These are phyloP conservation scores for Adelognathus sp. DNA, from an alignment of 2,888 invertebrate species.

Conservation along the genomic window DNA sequence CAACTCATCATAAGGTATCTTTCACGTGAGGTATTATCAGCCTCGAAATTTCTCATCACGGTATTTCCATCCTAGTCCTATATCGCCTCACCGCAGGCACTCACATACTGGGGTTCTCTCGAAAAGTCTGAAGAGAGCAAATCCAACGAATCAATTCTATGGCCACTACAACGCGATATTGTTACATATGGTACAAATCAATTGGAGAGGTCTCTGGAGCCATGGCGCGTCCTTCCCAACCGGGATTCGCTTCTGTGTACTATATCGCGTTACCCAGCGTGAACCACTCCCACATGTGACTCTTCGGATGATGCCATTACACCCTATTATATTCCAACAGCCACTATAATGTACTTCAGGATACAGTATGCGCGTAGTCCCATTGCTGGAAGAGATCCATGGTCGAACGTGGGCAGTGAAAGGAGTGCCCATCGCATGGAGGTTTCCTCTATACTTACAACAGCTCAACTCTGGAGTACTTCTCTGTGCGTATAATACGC, in stretches of 20 bases:
- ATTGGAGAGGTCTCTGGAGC: slow-evolving; percentile 20
- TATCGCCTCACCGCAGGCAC: background rate
- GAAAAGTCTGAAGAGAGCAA: slow-evolving; percentile 3
- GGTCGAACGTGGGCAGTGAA: slow-evolving; percentile 12
- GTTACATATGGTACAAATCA: slow-evolving; percentile 26
- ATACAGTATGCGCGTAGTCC: slow-evolving; percentile 4
- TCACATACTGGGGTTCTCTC: background rate
- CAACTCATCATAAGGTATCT: background rate
- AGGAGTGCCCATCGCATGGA: background rate
- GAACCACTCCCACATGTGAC: slow-evolving; percentile 37
- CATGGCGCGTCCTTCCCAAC: background rate
- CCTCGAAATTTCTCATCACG: too few species aligned
- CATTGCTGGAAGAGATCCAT: slow-evolving; percentile 1
- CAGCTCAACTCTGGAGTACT: slow-evolving; percentile 8
- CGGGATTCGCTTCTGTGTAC: background rate
- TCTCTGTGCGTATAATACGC: slow-evolving; percentile 21
- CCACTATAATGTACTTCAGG: slow-evolving; percentile 13
- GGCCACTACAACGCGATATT: background rate
- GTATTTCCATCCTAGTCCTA: slow-evolving; percentile 1
- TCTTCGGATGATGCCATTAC: slow-evolving; percentile 48
- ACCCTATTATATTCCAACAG: slow-evolving; percentile 38
- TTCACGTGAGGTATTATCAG: background rate
- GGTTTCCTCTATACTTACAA: too few species aligned
- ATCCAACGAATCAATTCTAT: background rate
- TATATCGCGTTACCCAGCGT: slow-evolving; percentile 6